These are phyloP conservation scores for Netelia fuscicornis DNA, from an alignment of 2,888 invertebrate genomes.

Conservation along the genomic window DNA sequence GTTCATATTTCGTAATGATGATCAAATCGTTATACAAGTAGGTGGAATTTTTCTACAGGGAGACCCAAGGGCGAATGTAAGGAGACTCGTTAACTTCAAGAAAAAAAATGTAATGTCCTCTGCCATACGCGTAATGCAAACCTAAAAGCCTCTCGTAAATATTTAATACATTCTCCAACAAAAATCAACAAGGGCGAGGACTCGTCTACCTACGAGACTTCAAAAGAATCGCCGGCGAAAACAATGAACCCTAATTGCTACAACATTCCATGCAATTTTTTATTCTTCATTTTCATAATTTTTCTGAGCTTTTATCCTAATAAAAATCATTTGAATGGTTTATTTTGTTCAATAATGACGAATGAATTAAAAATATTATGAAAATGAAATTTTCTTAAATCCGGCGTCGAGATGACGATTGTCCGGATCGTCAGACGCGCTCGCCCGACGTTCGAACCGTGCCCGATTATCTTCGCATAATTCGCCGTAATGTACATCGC, in stretches of 20 bases:
- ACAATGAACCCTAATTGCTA: slow-evolving; percentile 40
- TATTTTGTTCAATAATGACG: neutral
- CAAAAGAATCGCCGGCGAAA: slow-evolving; percentile 8
- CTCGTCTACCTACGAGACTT: neutral
- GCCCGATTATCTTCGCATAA: slow-evolving; percentile 53
- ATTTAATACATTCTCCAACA: neutral
- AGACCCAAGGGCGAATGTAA: neutral
- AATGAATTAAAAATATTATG: neutral
- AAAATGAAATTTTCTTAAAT: neutral
- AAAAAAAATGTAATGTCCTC: neutral
- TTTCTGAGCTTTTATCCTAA: neutral
- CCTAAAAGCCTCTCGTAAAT: neutral
- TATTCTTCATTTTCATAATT: neutral
- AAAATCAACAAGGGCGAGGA: slow-evolving; percentile 4
- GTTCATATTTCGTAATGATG: slow-evolving; percentile 1
- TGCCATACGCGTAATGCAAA: neutral
- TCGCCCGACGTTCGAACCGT: slow-evolving; percentile 21
- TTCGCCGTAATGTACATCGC: slow-evolving; percentile 45
- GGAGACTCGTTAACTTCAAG: neutral
- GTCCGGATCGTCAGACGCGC: slow-evolving; percentile 9
- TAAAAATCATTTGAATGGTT: neutral
- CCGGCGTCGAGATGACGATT: slow-evolving; percentile 10
- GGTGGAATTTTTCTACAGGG: neutral
- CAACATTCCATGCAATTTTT: neutral
- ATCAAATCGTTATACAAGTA: neutral